phyloP scores from a whole-genome alignment of 2,888 invertebrate genomes.

The Oscheius sp. region DNA sequence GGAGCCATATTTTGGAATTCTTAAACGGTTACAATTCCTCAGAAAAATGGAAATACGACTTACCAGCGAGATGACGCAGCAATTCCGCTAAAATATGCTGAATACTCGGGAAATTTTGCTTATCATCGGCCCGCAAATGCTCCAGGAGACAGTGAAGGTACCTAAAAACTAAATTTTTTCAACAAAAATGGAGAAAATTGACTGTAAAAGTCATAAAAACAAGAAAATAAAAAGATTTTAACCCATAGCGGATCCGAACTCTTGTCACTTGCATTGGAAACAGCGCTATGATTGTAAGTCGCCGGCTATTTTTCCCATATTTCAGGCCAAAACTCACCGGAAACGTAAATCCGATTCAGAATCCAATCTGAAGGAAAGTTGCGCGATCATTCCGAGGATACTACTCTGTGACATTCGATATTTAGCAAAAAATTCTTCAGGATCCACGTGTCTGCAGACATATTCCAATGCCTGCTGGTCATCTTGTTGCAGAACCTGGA shows the following conservation, averaged over 20 bases:
- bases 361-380: conserved; percentile 74
- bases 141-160: conserved; percentile 8
- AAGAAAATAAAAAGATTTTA: not conserved
- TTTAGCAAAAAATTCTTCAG: conserved; percentile 78
- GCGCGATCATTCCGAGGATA: conserved; percentile 90
- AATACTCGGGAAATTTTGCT: not conserved
- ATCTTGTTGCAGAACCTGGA: conserved; percentile 85
- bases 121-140: conserved; percentile 3
- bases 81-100: conserved; percentile 1
- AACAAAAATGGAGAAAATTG: not conserved
- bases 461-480: conserved; percentile 88
- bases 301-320: not conserved
- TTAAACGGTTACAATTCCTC: not conserved
- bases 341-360: conserved; percentile 65
- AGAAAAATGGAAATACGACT: not conserved
- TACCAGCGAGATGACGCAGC: conserved; percentile 21
- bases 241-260: not conserved
- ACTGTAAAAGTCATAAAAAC: not conserved
- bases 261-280: not conserved
- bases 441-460: conserved; percentile 87
- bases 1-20: conserved; percentile 2
- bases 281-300: not conserved
- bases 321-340: conserved; percentile 16
- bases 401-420: conserved; percentile 84
- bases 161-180: not conserved